Conservation (phyloP, 2,797 vertebrate species). For the Phoebastria nigripes region DNA sequence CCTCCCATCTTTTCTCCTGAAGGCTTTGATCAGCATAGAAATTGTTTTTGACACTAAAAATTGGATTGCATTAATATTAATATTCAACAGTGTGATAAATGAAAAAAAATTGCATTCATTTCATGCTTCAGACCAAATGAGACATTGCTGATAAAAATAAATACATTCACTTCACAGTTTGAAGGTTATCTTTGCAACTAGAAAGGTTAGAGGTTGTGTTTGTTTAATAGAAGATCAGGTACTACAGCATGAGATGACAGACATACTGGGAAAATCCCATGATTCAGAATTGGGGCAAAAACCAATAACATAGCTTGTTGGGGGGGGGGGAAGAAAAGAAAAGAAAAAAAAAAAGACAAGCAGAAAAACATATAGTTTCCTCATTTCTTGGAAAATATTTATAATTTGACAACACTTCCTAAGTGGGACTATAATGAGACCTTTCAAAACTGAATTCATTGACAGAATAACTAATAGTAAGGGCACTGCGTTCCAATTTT, state of each 20-base stretch:
- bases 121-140: constrained; percentile 25
- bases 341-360: background rate
- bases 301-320: background rate
- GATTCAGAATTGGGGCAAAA: background rate
- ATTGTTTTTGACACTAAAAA: background rate
- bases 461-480: background rate
- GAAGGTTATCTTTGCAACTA: constrained; percentile 42
- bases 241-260: background rate
- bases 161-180: background rate
- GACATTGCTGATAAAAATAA: constrained; percentile 13
- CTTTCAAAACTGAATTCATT: background rate
- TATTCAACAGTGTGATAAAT: constrained; percentile 17
- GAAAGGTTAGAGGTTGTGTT: constrained; percentile 21
- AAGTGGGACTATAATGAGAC: background rate
- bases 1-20: background rate
- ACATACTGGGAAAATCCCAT: background rate
- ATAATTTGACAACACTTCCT: background rate
- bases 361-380: background rate
- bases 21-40: background rate
- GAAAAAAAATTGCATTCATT: constrained; percentile 12
- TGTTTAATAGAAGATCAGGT: constrained; percentile 3
- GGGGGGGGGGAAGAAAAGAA: no score
- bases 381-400: background rate
- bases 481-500: background rate
- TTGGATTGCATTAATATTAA: constrained; percentile 5